Evolutionary conservation across 2,797 vertebrate genomes (phyloP), one percentile per base, ranked within the genome.

Genomic region (Nothura maculosa): DNA sequence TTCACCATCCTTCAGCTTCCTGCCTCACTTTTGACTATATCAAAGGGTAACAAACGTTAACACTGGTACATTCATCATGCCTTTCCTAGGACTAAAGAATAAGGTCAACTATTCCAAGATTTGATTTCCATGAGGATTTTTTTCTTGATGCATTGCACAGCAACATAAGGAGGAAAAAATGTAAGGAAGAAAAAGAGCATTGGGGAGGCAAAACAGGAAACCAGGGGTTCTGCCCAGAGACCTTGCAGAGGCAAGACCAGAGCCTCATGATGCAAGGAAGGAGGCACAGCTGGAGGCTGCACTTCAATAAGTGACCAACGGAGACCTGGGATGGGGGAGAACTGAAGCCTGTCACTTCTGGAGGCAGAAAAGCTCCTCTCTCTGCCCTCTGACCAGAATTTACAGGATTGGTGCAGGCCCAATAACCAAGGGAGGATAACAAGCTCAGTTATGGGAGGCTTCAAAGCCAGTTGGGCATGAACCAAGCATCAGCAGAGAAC

Each of bases 381-480:
- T 57, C 58, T n/a, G 15, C 28, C 28, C 50, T 75, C 38, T 69
- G n/a, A 75, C n/a, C 36, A 48, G 43, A 79, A 60, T 63, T 90
- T 55, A 91, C 11, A 52, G 60, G 73, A 82, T 43, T 62, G 34
- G 67, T 69, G 18, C 85, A 85, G 27, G n/a, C 38, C 50, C 67
- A 89, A 43, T 15, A 81, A 85, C 3, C n/a, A 82, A 10, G 3
- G 34, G 69, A 16, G 25, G 45, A 69, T 30, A 85, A 63, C 3
- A 74, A 77, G 36, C 52, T 87, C 76, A 30, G 21, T 67, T 66
- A 81, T 63, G 55, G 55, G 68, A 91, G 57, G 57, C 24, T 86
- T 90, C 73, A 68, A 95, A 94, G 75, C 12, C 75, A 93, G 17
- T 12, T 42, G 42, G 75, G 32, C 52, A 69, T 81, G 43, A 91